Percentiles rank a stretch among this genome's conserved stretches.
Evolutionary conservation across 2,113 vertebrate genomes (phyloP).

Genomic region (Mesocricetus auratus): DNA sequence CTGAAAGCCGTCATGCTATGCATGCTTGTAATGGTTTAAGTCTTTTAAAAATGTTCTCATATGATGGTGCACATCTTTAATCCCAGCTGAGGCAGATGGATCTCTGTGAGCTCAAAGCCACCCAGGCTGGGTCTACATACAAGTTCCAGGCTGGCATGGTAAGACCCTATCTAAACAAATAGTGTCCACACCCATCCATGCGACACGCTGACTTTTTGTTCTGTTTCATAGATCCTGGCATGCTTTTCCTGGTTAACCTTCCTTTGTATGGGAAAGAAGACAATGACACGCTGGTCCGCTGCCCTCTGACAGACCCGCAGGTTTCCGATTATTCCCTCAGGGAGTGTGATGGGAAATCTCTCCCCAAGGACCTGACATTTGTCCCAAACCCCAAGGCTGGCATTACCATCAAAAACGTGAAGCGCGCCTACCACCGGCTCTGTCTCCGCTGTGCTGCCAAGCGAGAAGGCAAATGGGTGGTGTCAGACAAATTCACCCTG

Average conservation of each 20-base stretch:
- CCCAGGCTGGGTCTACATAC: neutral
- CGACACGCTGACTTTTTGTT: slow-evolving; percentile 19
- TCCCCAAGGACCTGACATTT: slow-evolving; percentile 88
- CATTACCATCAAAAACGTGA: slow-evolving; percentile 88
- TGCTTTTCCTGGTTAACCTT: slow-evolving; percentile 90
- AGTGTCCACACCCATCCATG: neutral
- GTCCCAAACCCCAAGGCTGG: slow-evolving; percentile 90
- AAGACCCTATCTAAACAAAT: neutral
- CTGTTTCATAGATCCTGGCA: slow-evolving; percentile 89
- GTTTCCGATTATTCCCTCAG: slow-evolving; percentile 89
- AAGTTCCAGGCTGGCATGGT: neutral
- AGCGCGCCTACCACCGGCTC: slow-evolving; percentile 89
- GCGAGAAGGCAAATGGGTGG: slow-evolving; percentile 79
- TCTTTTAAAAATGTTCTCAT: neutral
- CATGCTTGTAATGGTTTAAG: neutral
- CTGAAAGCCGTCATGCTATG: neutral
- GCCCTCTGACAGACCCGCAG: slow-evolving; percentile 93
- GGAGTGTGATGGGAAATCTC: slow-evolving; percentile 85
- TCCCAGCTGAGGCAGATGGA: neutral
- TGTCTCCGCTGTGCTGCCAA: slow-evolving; percentile 92
- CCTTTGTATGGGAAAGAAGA: slow-evolving; percentile 88
- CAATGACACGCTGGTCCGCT: slow-evolving; percentile 88
- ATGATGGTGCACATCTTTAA: neutral
- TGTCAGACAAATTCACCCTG: slow-evolving; percentile 81
- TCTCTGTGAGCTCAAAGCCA: neutral